A percentile compares a stretch with the other conserved stretches of the same genome.
phyloP scores from a whole-genome alignment of 2,113 vertebrate species.

The Elephas maximus region DNA sequence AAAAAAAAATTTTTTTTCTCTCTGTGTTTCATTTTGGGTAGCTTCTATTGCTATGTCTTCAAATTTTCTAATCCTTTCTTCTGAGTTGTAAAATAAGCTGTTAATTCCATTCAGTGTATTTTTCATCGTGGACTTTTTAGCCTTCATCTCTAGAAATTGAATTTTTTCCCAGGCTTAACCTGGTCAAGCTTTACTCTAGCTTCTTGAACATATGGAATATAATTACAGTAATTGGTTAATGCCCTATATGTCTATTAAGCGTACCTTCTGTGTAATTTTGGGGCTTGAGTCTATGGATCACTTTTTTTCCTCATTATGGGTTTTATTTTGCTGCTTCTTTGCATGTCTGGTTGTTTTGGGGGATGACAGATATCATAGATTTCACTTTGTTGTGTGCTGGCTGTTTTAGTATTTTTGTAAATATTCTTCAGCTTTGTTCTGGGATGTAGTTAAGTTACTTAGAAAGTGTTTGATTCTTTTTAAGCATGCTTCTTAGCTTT shows the following conservation, averaged over 20 bases:
- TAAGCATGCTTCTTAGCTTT: constrained; percentile 2
- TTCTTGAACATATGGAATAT: constrained; percentile 31
- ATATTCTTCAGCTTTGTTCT: constrained; percentile 50
- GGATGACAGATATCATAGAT: constrained; percentile 9
- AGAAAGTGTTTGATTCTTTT: constrained; percentile 49
- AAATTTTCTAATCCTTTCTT: constrained; percentile 35
- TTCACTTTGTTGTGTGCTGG: not conserved
- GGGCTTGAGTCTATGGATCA: not conserved
- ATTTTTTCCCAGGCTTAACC: not conserved
- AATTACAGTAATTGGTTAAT: constrained; percentile 38
- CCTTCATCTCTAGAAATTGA: constrained; percentile 36
- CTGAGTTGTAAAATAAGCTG: not conserved
- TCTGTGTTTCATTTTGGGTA: not conserved
- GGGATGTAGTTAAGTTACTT: constrained; percentile 24
- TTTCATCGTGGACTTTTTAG: not conserved
- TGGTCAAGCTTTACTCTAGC: not conserved
- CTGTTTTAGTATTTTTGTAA: constrained; percentile 47
- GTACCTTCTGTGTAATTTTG: not conserved
- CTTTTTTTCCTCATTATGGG: not conserved
- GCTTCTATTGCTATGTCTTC: constrained; percentile 5
- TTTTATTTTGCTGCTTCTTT: constrained; percentile 25
- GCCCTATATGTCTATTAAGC: not conserved
- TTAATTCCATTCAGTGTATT: not conserved
- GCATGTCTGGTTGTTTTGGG: not conserved
- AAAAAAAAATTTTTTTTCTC: not conserved